Evolutionary conservation across 2,797 vertebrate species (phyloP).

Genomic region (Rallus crepitans): DNA sequence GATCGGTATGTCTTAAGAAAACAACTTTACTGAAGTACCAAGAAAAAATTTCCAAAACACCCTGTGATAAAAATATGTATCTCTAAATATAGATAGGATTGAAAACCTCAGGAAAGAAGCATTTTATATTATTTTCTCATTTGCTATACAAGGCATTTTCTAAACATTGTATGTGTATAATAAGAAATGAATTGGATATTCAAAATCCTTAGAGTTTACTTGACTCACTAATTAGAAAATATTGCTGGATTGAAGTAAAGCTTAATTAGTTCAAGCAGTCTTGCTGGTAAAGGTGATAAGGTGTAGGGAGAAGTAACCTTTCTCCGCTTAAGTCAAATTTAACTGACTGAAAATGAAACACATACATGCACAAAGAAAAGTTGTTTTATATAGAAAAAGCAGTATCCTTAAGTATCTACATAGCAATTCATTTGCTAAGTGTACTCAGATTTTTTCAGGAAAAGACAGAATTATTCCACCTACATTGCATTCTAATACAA

Average conservation of each 20-base stretch:
- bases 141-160: accelerated
- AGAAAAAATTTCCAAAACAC: neutral
- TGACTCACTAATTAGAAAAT: neutral
- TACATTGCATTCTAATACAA: neutral
- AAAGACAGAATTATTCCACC: neutral
- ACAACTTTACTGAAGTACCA: neutral
- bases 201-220: neutral
- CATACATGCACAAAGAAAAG: neutral
- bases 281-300: neutral
- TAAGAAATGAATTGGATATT: neutral
- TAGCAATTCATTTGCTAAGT: neutral
- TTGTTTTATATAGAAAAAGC: neutral
- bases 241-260: neutral
- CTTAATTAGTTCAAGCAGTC: neutral
- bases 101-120: neutral
- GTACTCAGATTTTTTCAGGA: neutral
- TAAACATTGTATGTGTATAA: neutral
- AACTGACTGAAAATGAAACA: neutral
- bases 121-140: neutral
- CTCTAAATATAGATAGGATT: neutral
- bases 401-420: neutral
- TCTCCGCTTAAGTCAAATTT: neutral
- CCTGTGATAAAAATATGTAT: neutral
- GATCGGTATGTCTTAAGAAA: neutral
- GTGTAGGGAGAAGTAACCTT: neutral